Base-by-base conservation (phyloP, 2,113 vertebrate genomes). In the Neogobius melanostomus region DNA sequence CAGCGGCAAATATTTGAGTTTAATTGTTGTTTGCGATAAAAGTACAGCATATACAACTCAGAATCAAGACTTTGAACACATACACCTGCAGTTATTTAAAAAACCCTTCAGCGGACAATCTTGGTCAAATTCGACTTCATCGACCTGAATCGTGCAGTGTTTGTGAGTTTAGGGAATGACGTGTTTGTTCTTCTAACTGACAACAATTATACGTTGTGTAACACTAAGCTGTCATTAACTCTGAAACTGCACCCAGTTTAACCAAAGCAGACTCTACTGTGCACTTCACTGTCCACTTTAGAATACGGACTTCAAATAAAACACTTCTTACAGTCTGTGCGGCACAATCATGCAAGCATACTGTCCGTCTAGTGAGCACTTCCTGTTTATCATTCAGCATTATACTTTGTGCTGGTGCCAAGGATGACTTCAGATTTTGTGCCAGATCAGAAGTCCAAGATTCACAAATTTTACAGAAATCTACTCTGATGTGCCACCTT, bases 161-260 rank as follows among this genome's bases (percentile, higher is more conserved):
- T 17, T 48, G 45, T 28, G 53, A 17, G 17, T 21, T 0, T 28
- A 36, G 28, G 53, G 66, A 68, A 66, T 83, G 79, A 80, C 71
- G 75, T 68, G 77, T 76, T 80, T 75, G 49, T 68, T 73, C 72
- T 75, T 50, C 71, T 63, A 79, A 79, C 74, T 76, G 66, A 71
- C 76, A 79, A 67, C 69, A 11, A 88, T 89, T 84, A 88, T 79
- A 86, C 63, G 74, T 72, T 86, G 49, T 79, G 71, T 57, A 65
- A 77, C 51, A 72, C 77, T 79, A 84, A 83, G 77, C 77, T 83
- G 72, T 85, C 76, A 85, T 87, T 86, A 85, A 83, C 74, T 75
- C 67, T 1, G 47, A 68, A 68, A 71, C 74, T 76, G 71, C 42
- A 49, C 63, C 60, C 54, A 48, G 67, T 68, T 56, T 64, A 54